These are phyloP conservation scores for Ameiurus melas DNA, from an alignment of 2,113 vertebrate species.

Conservation along the genomic window DNA sequence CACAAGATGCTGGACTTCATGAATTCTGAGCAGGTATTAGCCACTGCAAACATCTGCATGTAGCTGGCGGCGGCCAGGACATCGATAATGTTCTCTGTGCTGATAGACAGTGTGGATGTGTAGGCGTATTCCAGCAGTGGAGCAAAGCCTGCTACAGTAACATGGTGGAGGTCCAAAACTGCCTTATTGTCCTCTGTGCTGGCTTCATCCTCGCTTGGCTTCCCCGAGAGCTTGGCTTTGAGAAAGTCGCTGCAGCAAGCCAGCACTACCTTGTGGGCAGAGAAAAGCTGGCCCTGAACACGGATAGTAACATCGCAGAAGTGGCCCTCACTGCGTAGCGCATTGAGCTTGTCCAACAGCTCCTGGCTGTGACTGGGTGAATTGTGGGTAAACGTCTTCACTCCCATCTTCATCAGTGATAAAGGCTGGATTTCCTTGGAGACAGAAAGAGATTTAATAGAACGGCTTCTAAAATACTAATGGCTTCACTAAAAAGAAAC, in stretches of 20 bases:
- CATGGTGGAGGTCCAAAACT: slow-evolving; percentile 94
- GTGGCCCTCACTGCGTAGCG: slow-evolving; percentile 84
- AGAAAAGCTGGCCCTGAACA: slow-evolving; percentile 87
- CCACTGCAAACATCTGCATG: slow-evolving; percentile 99
- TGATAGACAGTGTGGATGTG: slow-evolving; percentile 95
- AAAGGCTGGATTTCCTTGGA: slow-evolving; percentile 22
- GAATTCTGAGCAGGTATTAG: slow-evolving; percentile 97
- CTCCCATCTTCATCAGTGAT: slow-evolving; percentile 75
- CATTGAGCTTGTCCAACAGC: slow-evolving; percentile 87
- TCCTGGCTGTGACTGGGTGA: slow-evolving; percentile 88
- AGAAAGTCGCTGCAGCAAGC: slow-evolving; percentile 90
- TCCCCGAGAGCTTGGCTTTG: slow-evolving; percentile 83
- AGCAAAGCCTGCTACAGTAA: slow-evolving; percentile 95
- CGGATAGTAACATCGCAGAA: slow-evolving; percentile 89
- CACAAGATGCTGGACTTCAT: slow-evolving; percentile 99
- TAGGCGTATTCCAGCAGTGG: slow-evolving; percentile 97
- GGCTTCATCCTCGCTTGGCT: slow-evolving; percentile 76
- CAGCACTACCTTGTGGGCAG: slow-evolving; percentile 87
- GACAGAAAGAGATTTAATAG: neutral
- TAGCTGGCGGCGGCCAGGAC: slow-evolving; percentile 97
- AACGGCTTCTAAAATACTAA: neutral
- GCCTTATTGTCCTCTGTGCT: slow-evolving; percentile 72
- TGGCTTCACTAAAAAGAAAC: neutral
- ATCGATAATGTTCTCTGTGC: slow-evolving; percentile 98
- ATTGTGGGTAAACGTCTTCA: slow-evolving; percentile 90